phyloP scores from a whole-genome alignment of 2,113 vertebrate species.

The Sinocyclocheilus grahami region DNA sequence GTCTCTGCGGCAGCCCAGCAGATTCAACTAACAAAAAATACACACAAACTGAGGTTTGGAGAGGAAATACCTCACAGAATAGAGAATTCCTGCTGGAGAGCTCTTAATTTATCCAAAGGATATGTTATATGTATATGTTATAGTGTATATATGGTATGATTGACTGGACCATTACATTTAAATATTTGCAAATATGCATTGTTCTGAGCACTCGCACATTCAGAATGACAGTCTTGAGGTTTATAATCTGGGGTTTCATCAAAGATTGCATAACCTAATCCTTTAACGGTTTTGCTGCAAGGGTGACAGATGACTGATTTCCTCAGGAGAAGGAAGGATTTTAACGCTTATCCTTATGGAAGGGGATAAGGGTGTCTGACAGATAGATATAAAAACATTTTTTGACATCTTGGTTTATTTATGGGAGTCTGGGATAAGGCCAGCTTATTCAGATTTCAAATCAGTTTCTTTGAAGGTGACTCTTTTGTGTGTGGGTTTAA shows the following conservation, averaged over 20 bases:
- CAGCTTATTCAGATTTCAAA: neutral
- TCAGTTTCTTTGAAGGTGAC: neutral
- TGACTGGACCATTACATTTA: neutral
- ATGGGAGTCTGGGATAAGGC: neutral
- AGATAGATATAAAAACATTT: neutral
- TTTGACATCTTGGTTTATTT: neutral
- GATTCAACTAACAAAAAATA: neutral
- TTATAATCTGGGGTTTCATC: constrained; percentile 15
- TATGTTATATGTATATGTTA: neutral
- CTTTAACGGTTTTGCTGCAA: constrained; percentile 2
- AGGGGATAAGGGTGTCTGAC: constrained; percentile 26
- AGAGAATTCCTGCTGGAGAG: neutral
- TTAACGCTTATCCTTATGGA: neutral
- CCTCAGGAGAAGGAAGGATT: constrained; percentile 13
- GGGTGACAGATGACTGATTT: constrained; percentile 20
- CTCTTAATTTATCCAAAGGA: neutral
- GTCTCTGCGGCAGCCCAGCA: neutral
- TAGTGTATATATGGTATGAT: neutral
- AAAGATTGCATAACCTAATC: constrained; percentile 28
- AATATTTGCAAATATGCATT: constrained; percentile 4
- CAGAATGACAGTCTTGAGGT: neutral
- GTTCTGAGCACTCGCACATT: neutral
- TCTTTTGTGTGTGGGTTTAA: neutral
- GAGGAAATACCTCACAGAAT: neutral
- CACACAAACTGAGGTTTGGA: neutral